These are phyloP conservation scores for Brachypalpus laphriformis DNA, from an alignment of 2,888 invertebrate genomes.

Conservation along the genomic window DNA sequence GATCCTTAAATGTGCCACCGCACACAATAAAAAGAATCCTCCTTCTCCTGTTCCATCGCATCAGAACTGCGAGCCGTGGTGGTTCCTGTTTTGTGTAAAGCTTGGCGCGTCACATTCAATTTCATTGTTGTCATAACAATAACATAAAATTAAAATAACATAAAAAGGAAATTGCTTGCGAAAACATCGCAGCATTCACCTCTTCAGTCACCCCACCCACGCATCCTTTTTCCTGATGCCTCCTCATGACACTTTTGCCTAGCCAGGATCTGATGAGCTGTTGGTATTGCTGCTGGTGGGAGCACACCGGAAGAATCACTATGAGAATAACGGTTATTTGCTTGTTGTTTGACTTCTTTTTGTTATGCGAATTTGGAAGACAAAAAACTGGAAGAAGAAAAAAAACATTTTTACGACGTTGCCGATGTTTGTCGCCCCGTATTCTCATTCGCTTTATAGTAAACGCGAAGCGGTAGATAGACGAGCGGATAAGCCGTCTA, in stretches of 20 bases:
- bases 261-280: constrained; percentile 57
- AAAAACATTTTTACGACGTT: constrained; percentile 59
- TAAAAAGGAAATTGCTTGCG: constrained; percentile 83
- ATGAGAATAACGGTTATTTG: constrained; percentile 73
- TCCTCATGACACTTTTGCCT: constrained; percentile 39
- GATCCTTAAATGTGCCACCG: constrained; percentile 73
- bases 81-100: constrained; percentile 55
- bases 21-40: constrained; percentile 71
- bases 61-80: constrained; percentile 61
- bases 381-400: constrained; percentile 20
- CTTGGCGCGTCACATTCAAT: constrained; percentile 81
- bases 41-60: background rate
- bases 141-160: constrained; percentile 83
- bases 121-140: constrained; percentile 83
- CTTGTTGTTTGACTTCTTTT: constrained; percentile 73
- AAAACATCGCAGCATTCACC: constrained; percentile 73
- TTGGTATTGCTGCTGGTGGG: background rate
- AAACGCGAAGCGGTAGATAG: constrained; percentile 66
- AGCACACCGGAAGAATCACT: constrained; percentile 69
- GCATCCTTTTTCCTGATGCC: background rate
- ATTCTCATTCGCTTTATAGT: constrained; percentile 26
- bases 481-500: constrained; percentile 71
- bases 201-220: constrained; percentile 20
- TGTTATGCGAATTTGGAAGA: constrained; percentile 63
- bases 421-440: constrained; percentile 49